Evolutionary conservation across 2,888 invertebrate species (phyloP).

Genomic region (Thereva nobilitata): DNA sequence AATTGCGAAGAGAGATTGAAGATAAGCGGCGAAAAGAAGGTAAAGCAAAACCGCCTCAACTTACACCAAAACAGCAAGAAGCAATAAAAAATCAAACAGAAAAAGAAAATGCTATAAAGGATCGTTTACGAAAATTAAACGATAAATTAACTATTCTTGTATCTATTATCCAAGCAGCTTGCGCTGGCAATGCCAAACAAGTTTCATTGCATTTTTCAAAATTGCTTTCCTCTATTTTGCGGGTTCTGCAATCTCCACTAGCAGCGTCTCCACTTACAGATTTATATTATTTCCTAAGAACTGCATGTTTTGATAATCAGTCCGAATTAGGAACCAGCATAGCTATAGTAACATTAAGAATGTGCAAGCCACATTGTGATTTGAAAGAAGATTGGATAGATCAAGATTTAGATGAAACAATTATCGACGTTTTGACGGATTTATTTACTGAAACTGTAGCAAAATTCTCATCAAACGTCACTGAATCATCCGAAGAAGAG

Average conservation of each 20-base stretch:
- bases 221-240: slow-evolving; percentile 51
- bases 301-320: slow-evolving; percentile 59
- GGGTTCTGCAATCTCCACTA: slow-evolving; percentile 72
- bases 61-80: slow-evolving; percentile 91
- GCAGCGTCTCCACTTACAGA: slow-evolving; percentile 71
- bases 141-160: slow-evolving; percentile 50
- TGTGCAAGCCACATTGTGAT: slow-evolving; percentile 80
- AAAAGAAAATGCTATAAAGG: slow-evolving; percentile 80
- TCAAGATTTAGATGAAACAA: slow-evolving; percentile 67
- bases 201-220: slow-evolving; percentile 52
- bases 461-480: slow-evolving; percentile 46
- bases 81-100: slow-evolving; percentile 82
- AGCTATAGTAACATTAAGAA: slow-evolving; percentile 72
- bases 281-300: slow-evolving; percentile 66
- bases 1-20: slow-evolving; percentile 88
- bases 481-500: slow-evolving; percentile 47
- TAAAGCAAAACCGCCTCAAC: slow-evolving; percentile 71
- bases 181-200: slow-evolving; percentile 51
- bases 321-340: slow-evolving; percentile 64
- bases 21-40: slow-evolving; percentile 83
- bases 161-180: slow-evolving; percentile 53
- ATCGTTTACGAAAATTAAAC: slow-evolving; percentile 66
- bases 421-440: slow-evolving; percentile 65
- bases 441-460: slow-evolving; percentile 61
- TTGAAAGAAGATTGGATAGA: slow-evolving; percentile 77